phyloP scores from a whole-genome alignment of 2,888 invertebrate genomes.

The Biston stratarius region DNA sequence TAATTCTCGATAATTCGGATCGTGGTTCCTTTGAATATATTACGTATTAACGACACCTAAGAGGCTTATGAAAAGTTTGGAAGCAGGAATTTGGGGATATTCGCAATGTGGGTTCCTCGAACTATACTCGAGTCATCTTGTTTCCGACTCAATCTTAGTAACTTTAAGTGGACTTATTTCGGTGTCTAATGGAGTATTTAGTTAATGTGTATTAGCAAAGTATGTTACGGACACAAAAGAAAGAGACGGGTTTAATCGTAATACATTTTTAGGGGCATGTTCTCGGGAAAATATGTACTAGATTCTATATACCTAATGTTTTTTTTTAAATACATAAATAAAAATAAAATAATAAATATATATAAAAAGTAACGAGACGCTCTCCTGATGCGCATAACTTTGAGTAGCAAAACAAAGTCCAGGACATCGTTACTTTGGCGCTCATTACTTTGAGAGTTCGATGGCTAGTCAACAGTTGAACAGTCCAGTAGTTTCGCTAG shows the following conservation, averaged over 20 bases:
- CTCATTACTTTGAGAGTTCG: no score
- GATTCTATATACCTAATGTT: background rate
- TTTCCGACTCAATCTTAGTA: conserved; percentile 18
- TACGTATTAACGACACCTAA: conserved; percentile 46
- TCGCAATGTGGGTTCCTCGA: conserved; percentile 24
- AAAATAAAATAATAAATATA: no score
- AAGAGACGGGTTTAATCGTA: background rate
- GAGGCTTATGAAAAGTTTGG: conserved; percentile 49
- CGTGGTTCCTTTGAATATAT: conserved; percentile 46
- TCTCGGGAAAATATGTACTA: background rate
- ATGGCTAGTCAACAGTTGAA: no score
- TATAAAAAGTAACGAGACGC: no score
- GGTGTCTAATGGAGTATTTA: conserved; percentile 22
- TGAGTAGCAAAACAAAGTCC: no score
- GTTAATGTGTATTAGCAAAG: conserved; percentile 1
- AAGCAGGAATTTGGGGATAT: conserved; percentile 23
- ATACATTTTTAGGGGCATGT: background rate
- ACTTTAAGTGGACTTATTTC: background rate
- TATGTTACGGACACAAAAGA: background rate
- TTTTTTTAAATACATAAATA: no score
- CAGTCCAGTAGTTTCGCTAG: no score
- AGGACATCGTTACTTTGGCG: no score
- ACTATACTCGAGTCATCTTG: conserved; percentile 12
- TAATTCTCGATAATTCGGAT: conserved; percentile 41
- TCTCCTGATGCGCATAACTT: no score